A percentile compares a stretch with the other conserved stretches of the same genome.
Evolutionary conservation across 2,888 invertebrate genomes (phyloP).

Genomic region (Papilio elwesi): DNA sequence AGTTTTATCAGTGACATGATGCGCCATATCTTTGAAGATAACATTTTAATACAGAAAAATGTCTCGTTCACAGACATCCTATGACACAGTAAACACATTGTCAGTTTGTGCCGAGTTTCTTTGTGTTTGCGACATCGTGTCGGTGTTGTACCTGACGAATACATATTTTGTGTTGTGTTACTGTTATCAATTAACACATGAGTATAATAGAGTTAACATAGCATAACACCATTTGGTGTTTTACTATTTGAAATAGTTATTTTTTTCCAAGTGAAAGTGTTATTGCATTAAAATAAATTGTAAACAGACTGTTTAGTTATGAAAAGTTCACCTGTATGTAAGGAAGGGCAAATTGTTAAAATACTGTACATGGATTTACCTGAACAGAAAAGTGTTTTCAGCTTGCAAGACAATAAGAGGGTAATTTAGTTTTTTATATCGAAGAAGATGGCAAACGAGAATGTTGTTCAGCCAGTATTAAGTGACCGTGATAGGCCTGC

Average conservation of each 20-base stretch:
- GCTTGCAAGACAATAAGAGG: slow-evolving; percentile 9
- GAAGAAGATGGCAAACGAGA: neutral
- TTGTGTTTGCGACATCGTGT: neutral
- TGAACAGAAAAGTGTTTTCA: slow-evolving; percentile 33
- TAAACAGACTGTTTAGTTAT: slow-evolving; percentile 8
- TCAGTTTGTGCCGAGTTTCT: neutral
- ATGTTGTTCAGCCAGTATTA: neutral
- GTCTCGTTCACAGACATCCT: slow-evolving; percentile 13
- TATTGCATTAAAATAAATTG: neutral
- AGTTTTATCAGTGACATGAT: slow-evolving; percentile 33
- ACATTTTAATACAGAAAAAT: slow-evolving; percentile 20
- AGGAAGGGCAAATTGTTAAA: slow-evolving; percentile 35
- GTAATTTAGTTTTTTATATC: slow-evolving; percentile 22
- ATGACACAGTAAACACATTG: slow-evolving; percentile 14
- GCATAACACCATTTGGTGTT: too few relatives aligned
- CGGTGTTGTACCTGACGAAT: too few relatives aligned
- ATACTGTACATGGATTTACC: slow-evolving; percentile 42
- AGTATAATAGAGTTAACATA: too few relatives aligned
- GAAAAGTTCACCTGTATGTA: slow-evolving; percentile 14
- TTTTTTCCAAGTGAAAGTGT: neutral
- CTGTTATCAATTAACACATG: too few relatives aligned
- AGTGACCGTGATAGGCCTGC: too few relatives aligned
- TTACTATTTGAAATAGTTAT: too few relatives aligned
- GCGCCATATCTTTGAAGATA: slow-evolving; percentile 24
- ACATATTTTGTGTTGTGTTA: too few relatives aligned